A percentile compares a stretch with the other conserved stretches of the same genome.
These are phyloP conservation scores for Pardalotus punctatus DNA, from an alignment of 2,113 vertebrate genomes.

Conservation along the genomic window DNA sequence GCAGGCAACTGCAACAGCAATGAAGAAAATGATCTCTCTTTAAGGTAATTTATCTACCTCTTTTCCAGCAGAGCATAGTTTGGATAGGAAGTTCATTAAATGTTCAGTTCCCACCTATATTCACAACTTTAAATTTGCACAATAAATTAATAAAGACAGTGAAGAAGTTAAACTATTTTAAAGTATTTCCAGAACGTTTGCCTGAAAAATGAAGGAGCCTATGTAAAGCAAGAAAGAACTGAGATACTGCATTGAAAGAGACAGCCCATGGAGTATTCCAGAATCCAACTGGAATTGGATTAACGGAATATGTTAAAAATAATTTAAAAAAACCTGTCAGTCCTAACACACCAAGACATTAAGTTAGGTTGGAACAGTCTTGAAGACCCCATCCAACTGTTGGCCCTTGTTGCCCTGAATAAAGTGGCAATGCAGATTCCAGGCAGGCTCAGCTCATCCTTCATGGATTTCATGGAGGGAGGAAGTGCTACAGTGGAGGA, in stretches of 20 bases:
- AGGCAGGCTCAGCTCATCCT: not conserved
- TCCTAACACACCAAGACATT: not conserved
- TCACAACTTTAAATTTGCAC: not conserved
- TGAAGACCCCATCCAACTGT: not conserved
- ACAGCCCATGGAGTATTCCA: not conserved
- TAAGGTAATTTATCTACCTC: not conserved
- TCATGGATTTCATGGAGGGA: not conserved
- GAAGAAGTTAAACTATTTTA: not conserved
- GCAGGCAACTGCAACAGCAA: not conserved
- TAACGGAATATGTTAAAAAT: not conserved
- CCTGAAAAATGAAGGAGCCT: not conserved
- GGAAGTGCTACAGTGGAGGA: not conserved
- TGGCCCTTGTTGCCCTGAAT: not conserved
- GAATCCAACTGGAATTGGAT: not conserved
- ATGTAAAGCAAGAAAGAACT: not conserved
- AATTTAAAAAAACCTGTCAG: not conserved
- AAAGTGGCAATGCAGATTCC: not conserved
- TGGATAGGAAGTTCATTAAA: not conserved
- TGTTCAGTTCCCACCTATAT: not conserved
- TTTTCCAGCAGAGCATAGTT: not conserved
- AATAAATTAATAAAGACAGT: not conserved
- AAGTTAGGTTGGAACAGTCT: not conserved
- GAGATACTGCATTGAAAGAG: not conserved
- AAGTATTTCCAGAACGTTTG: not conserved
- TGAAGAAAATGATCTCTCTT: not conserved